These are phyloP conservation scores for Mirounga angustirostris DNA, from an alignment of 2,113 vertebrate genomes.

Conservation along the genomic window DNA sequence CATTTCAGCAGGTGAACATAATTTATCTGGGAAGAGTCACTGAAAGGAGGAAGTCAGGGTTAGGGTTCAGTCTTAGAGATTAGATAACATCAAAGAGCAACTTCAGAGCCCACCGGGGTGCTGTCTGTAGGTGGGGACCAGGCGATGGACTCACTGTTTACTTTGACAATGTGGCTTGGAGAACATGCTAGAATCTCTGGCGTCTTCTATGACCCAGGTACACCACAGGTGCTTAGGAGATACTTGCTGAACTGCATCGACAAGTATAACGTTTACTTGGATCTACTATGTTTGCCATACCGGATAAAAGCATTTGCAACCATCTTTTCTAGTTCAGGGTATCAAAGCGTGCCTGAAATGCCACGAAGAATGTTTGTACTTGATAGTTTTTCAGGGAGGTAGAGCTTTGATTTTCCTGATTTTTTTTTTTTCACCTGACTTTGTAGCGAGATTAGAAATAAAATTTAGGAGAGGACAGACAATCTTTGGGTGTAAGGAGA, in stretches of 20 bases:
- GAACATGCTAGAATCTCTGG: neutral
- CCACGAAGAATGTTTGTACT: neutral
- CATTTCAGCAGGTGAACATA: neutral
- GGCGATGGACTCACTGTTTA: neutral
- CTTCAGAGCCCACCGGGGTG: neutral
- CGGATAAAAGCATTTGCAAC: neutral
- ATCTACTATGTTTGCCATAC: neutral
- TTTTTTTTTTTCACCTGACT: neutral
- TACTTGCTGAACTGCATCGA: neutral
- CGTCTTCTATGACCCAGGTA: neutral
- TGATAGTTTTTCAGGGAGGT: conserved; percentile 24
- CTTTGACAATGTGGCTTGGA: neutral
- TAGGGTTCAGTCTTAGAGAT: neutral
- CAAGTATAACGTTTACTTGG: neutral
- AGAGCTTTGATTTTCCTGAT: conserved; percentile 14
- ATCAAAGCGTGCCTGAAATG: neutral
- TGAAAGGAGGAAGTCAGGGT: neutral
- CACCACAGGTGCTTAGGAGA: neutral
- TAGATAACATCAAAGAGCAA: neutral
- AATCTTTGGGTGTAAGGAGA: conserved; percentile 7
- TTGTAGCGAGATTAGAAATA: conserved; percentile 44
- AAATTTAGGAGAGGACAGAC: conserved; percentile 26
- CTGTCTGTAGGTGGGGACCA: neutral
- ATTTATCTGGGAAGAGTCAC: conserved; percentile 26
- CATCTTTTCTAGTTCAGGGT: conserved; percentile 3